Base-by-base conservation (phyloP, 2,888 invertebrate genomes). In the Trichacis sp. region DNA sequence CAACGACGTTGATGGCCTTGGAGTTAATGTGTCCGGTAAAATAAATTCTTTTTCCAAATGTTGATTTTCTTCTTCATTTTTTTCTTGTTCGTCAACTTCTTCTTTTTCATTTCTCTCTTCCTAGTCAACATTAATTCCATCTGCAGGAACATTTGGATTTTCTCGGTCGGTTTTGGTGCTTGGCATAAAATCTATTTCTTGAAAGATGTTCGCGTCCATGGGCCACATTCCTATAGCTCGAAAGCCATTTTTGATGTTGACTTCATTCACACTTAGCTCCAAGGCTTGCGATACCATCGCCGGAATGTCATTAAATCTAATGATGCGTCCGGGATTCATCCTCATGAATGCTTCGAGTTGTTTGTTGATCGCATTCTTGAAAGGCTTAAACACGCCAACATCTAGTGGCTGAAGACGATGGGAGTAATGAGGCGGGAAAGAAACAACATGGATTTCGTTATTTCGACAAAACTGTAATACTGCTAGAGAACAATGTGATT, bases 341-440 rank as follows among this genome's bases (percentile, higher is more conserved):
- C 83, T 60, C 69, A 83, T 60, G 79, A 80, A 83, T 11, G 73
- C 70, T 33, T 33, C 33, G 33, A 33, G n/a, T 24, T 78, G 77
- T 20, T 73, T 69, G 60, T 75, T 73, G 56, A 77, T 77, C 62
- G 59, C 70, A 18, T 66, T 68, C 55, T 85, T 85, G 43, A 85
- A 79, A 17, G 83, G 84, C 5, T 79, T 79, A 69, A 77, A 81
- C 2, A 84, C 73, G 24, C 79, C 76, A 8, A 81, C 76, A 69
- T 85, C 82, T n/a, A 85, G 71, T 9, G 84, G 84, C 73, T 85
- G 85, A 46, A 85, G 56, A 67, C 83, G 83, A 52, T 80, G 83
- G 5, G 81, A 76, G 53, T 80, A 79, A 68, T 85, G 83, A n/a
- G 82, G 84, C 19, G 80, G 83, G 43, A 84, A 75, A 4, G 83